These are phyloP conservation scores for Clivina fossor DNA, from an alignment of 2,888 invertebrate species.

Conservation along the genomic window DNA sequence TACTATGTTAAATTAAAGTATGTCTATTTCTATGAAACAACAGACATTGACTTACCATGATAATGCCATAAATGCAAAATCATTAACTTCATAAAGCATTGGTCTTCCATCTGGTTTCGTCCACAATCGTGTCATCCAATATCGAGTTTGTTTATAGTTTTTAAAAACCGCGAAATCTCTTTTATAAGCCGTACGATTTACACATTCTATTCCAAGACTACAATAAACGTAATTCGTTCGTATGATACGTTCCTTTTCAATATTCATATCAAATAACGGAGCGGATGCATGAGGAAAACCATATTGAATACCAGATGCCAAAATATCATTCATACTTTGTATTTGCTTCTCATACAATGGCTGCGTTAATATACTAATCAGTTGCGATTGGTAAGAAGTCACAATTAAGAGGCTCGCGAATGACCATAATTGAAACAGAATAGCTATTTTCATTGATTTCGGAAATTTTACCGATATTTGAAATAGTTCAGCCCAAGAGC, in stretches of 20 bases:
- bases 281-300: constrained; percentile 46
- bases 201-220: constrained; percentile 9
- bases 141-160: constrained; percentile 36
- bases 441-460: background rate
- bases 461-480: constrained; percentile 42
- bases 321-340: constrained; percentile 56
- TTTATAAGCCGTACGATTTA: constrained; percentile 36
- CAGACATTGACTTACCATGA: too few relatives aligned
- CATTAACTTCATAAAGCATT: too few relatives aligned
- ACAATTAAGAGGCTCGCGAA: constrained; percentile 51
- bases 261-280: constrained; percentile 1
- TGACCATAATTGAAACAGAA: background rate
- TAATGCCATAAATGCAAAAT: too few relatives aligned
- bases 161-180: constrained; percentile 38
- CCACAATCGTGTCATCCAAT: constrained; percentile 36
- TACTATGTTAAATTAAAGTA: too few relatives aligned
- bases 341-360: constrained; percentile 60
- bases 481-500: constrained; percentile 49
- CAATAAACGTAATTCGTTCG: background rate
- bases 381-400: constrained; percentile 60
- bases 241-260: background rate
- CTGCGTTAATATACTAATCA: constrained; percentile 59
- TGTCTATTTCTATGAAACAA: too few relatives aligned
- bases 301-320: constrained; percentile 54
- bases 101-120: constrained; percentile 31